Conservation (phyloP, 2,888 invertebrate genomes). For the Sisyra terminalis region DNA sequence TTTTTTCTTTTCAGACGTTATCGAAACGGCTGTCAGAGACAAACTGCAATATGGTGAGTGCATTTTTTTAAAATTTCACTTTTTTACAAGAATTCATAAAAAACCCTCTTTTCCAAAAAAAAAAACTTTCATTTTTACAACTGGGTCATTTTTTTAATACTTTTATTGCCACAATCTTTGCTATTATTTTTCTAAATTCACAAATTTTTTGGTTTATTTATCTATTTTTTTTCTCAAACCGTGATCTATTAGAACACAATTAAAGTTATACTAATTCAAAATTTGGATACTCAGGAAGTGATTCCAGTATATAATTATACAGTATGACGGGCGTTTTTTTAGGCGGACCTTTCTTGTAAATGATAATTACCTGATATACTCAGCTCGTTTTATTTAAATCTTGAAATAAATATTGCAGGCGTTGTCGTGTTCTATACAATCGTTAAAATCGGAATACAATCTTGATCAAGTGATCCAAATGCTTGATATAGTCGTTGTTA, state of each 20-base stretch:
- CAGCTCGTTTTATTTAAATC: too few species aligned
- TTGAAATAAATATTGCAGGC: too few species aligned
- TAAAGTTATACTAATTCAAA: neutral
- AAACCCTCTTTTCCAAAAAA: neutral
- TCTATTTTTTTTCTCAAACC: neutral
- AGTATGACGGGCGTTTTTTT: too few species aligned
- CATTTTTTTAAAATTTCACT: constrained; percentile 10
- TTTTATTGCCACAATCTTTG: neutral
- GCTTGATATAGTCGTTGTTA: too few species aligned
- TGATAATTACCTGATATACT: too few species aligned
- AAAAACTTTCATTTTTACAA: constrained; percentile 6
- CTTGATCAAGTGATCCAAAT: too few species aligned
- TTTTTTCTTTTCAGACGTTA: constrained; percentile 22
- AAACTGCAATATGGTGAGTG: constrained; percentile 25
- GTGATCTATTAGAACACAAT: neutral
- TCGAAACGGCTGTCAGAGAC: constrained; percentile 19
- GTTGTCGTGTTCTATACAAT: too few species aligned
- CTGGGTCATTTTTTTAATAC: neutral
- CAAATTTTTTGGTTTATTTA: constrained; percentile 1
- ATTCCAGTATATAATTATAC: too few species aligned
- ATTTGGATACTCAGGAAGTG: too few species aligned
- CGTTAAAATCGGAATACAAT: too few species aligned
- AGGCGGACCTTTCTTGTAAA: too few species aligned
- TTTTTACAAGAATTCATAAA: neutral
- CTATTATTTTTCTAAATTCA: neutral